Percentiles rank a stretch among this genome's conserved stretches.
Evolutionary conservation across 2,888 invertebrate species (phyloP).

Genomic region (Troilus luridus): DNA sequence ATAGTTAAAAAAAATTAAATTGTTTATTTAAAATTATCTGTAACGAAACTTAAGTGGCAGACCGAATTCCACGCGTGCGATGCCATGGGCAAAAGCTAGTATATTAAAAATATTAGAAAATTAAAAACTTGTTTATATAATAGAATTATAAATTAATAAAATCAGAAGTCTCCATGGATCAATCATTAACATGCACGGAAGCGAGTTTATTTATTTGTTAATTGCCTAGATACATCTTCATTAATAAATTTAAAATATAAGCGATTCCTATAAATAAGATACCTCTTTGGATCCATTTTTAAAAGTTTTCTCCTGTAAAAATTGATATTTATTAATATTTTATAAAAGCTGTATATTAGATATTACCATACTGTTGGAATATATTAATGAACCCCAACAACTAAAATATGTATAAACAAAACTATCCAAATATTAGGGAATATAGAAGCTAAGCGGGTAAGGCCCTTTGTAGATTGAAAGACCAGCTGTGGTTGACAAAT

Average conservation of each 20-base stretch:
- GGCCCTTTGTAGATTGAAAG: no score
- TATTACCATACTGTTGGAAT: background rate
- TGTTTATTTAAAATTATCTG: no score
- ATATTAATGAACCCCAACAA: background rate
- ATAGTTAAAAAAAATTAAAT: no score
- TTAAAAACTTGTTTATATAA: no score
- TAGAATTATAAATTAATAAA: background rate
- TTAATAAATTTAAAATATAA: background rate
- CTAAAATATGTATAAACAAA: no score
- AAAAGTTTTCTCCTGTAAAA: background rate
- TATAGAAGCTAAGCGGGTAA: no score
- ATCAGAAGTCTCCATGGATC: background rate
- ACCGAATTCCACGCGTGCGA: no score
- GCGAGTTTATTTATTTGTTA: background rate
- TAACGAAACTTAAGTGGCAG: no score
- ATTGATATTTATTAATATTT: background rate
- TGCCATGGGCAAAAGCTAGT: no score
- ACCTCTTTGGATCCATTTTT: slow-evolving; percentile 12
- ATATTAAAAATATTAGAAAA: no score
- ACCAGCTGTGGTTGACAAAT: no score
- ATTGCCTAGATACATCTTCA: background rate
- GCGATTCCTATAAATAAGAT: background rate
- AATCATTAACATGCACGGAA: background rate
- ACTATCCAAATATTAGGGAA: no score
- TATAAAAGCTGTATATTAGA: background rate